A percentile compares a stretch with the other conserved stretches of the same genome.
Evolutionary conservation across 2,888 invertebrate species (phyloP).

Genomic region (Prosapia bicincta): DNA sequence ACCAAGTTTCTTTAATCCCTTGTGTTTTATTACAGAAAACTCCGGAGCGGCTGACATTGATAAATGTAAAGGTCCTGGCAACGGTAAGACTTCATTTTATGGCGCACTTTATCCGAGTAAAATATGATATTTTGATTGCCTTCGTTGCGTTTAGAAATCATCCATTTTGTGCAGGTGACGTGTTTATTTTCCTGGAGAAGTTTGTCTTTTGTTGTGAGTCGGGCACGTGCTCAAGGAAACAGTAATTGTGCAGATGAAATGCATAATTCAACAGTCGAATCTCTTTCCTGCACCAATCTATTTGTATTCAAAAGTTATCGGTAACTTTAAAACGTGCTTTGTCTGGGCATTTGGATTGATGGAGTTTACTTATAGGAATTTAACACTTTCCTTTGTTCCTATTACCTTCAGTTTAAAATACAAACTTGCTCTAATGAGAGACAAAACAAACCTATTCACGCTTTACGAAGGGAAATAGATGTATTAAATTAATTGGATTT

Average conservation of each 20-base stretch:
- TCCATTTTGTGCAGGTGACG: neutral
- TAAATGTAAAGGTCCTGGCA: neutral
- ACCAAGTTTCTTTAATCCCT: neutral
- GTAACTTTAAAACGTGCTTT: too few relatives aligned
- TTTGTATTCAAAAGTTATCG: neutral
- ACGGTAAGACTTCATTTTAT: neutral
- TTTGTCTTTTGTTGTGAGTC: neutral
- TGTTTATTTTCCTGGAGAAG: neutral
- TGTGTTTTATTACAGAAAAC: neutral
- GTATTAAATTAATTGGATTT: too few relatives aligned
- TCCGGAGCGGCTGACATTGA: neutral
- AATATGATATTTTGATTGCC: slow-evolving; percentile 2
- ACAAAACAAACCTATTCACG: too few relatives aligned
- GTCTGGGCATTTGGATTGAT: too few relatives aligned
- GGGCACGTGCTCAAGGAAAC: neutral
- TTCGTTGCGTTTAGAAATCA: neutral
- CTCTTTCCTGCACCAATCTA: neutral
- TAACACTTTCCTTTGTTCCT: too few relatives aligned
- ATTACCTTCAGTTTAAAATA: too few relatives aligned
- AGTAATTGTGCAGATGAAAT: neutral
- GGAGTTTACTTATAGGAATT: too few relatives aligned
- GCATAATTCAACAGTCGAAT: neutral
- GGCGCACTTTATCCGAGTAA: neutral
- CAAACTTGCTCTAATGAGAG: too few relatives aligned
- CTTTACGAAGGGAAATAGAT: too few relatives aligned